phyloP scores from a whole-genome alignment of 2,888 invertebrate genomes.

The Ischnus inquisitorius region DNA sequence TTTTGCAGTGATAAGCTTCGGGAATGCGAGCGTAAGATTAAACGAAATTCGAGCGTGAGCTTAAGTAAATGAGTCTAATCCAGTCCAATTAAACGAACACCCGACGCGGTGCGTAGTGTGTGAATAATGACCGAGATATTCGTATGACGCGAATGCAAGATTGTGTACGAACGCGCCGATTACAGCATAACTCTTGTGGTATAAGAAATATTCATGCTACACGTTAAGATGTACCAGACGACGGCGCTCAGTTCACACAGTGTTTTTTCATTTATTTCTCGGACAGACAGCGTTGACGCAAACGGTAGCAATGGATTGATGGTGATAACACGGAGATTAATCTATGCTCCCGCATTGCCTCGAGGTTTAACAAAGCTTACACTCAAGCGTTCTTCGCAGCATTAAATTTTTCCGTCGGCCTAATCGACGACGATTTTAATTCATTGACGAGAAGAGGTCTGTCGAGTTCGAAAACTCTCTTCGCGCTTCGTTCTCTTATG shows the following conservation, averaged over 20 bases:
- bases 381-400: background rate
- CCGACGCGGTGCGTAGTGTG: background rate
- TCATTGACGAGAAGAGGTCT: background rate
- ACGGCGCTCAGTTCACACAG: background rate
- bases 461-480: background rate
- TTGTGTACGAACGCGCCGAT: conserved; percentile 32
- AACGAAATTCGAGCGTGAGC: background rate
- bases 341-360: background rate
- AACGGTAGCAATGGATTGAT: background rate
- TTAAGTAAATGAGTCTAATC: conserved; percentile 7
- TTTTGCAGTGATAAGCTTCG: background rate
- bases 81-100: conserved; percentile 17
- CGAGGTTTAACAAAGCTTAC: background rate
- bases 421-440: background rate
- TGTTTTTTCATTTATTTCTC: background rate
- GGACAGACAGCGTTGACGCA: background rate
- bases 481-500: too few species aligned
- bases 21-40: background rate
- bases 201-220: background rate
- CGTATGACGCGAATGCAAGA: conserved; percentile 25
- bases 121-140: conserved; percentile 10
- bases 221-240: background rate
- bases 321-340: conserved; percentile 6
- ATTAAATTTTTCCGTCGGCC: background rate
- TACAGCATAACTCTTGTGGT: conserved; percentile 2